These are phyloP conservation scores for Osedax frankpressi DNA, from an alignment of 2,888 invertebrate species.

Conservation along the genomic window DNA sequence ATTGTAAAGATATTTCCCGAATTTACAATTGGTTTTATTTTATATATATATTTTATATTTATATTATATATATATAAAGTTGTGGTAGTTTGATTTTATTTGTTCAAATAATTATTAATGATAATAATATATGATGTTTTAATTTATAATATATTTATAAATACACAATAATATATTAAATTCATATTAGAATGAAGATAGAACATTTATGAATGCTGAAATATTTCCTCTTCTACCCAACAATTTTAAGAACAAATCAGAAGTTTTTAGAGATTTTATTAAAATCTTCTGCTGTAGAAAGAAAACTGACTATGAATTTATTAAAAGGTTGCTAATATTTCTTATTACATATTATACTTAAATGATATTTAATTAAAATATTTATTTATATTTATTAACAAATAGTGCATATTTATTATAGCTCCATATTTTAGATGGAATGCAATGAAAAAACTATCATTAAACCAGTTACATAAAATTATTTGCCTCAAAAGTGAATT, in stretches of 20 bases:
- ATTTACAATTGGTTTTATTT: too few relatives aligned
- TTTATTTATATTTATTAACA: too few relatives aligned
- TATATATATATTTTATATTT: too few relatives aligned
- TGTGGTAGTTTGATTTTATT: too few relatives aligned
- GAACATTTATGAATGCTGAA: background rate
- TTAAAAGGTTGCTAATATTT: background rate
- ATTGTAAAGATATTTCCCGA: too few relatives aligned
- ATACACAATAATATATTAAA: too few relatives aligned
- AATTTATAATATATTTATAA: too few relatives aligned
- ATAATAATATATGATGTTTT: too few relatives aligned
- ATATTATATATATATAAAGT: too few relatives aligned
- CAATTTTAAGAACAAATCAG: slow-evolving; percentile 1
- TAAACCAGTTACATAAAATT: background rate
- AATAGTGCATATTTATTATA: too few relatives aligned
- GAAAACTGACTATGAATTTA: background rate
- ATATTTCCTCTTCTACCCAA: slow-evolving; percentile 4
- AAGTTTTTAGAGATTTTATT: background rate
- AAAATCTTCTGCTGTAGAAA: background rate
- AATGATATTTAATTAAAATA: too few relatives aligned
- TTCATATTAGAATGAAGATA: background rate
- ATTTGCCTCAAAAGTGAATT: background rate
- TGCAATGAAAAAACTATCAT: background rate
- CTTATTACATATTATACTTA: background rate
- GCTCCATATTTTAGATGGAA: background rate
- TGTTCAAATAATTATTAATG: too few relatives aligned